Percentiles rank a stretch among this genome's conserved stretches.
Evolutionary conservation across 1,140 invertebrate genomes (phyloP).

Genomic region (Caenorhabditis brenneri): DNA sequence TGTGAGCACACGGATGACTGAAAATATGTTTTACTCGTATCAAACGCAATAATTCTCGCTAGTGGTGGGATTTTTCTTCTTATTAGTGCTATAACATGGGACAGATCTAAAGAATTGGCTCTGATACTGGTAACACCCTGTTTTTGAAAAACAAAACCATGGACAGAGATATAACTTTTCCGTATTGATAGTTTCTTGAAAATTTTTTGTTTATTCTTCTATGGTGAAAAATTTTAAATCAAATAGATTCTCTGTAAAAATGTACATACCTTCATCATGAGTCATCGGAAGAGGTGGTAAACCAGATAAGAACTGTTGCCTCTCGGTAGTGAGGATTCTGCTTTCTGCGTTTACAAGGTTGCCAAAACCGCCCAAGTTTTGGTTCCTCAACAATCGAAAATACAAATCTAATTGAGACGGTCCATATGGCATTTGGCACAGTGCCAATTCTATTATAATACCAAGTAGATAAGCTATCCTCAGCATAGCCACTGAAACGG

Average conservation of each 20-base stretch:
- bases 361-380: background rate
- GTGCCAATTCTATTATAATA: background rate
- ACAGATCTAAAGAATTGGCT: no score
- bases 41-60: no score
- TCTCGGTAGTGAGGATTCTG: background rate
- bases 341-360: conserved; percentile 1
- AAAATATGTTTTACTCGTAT: background rate
- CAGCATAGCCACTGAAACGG: background rate
- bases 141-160: no score
- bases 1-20: conserved; percentile 1
- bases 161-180: no score
- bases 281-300: conserved; percentile 30
- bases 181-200: no score
- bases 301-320: conserved; percentile 15
- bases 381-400: conserved; percentile 19
- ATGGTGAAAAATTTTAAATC: background rate
- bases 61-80: no score
- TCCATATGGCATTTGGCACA: background rate
- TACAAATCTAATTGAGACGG: conserved; percentile 15
- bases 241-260: background rate
- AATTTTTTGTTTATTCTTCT: no score
- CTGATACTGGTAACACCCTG: no score
- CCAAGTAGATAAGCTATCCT: conserved; percentile 2
- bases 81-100: no score
- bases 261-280: conserved; percentile 17